Percentiles rank a stretch among this genome's conserved stretches.
Evolutionary conservation across 1,140 invertebrate species (phyloP).

Genomic region (Drosophila saltans): DNA sequence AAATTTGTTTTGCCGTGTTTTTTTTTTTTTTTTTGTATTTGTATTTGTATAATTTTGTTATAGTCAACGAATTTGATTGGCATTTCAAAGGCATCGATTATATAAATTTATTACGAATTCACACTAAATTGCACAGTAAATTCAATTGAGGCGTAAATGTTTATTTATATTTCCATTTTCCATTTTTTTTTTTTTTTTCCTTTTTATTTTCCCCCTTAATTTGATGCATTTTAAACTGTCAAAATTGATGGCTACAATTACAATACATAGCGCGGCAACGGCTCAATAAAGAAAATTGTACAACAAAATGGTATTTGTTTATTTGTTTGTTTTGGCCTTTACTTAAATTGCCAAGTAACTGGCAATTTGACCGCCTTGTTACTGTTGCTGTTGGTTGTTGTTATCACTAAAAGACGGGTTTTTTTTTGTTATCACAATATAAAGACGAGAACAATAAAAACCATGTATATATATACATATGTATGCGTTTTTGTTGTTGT

Average conservation of each 20-base stretch:
- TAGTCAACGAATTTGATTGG: not conserved
- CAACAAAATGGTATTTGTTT: not conserved
- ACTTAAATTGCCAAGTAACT: constrained; percentile 5
- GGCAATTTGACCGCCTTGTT: not conserved
- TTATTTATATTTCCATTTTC: constrained; percentile 44
- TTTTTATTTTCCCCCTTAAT: not conserved
- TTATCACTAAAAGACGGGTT: constrained; percentile 3
- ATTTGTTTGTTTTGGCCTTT: constrained; percentile 7
- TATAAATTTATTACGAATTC: constrained; percentile 37
- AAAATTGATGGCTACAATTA: constrained; percentile 38
- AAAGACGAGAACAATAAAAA: constrained; percentile 16
- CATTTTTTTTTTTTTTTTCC: no score
- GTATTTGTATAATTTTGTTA: not conserved
- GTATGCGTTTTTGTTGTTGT: not conserved
- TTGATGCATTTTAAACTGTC: constrained; percentile 1
- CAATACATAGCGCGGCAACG: not conserved
- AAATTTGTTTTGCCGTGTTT: not conserved
- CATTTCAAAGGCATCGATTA: constrained; percentile 20
- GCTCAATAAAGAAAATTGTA: constrained; percentile 27
- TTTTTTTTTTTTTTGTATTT: not conserved
- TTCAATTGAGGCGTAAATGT: constrained; percentile 68
- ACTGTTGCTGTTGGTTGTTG: not conserved
- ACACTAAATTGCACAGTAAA: constrained; percentile 60
- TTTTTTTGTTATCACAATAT: constrained; percentile 11
- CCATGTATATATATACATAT: not conserved